A percentile compares a stretch with the other conserved stretches of the same genome.
Conservation (phyloP, 1,140 invertebrate species). For the Rhynchophorus ferrugineus region DNA sequence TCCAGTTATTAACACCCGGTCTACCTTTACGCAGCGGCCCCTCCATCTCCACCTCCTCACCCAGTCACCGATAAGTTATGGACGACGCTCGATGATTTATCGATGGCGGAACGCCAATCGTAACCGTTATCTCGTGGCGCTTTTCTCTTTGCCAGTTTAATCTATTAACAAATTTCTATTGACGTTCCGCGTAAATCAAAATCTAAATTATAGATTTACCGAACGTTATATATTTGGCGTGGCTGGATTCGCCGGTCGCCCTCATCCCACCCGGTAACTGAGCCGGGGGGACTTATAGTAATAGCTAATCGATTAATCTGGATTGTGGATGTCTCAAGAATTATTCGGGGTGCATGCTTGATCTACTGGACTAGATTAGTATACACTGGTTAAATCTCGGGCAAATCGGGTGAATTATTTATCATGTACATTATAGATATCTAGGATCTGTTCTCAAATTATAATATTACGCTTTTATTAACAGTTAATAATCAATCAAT, state of each 20-base stretch:
- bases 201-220: constrained; percentile 17
- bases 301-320: too few species aligned
- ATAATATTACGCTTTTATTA: too few species aligned
- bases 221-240: constrained; percentile 4
- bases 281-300: too few species aligned
- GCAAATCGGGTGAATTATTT: too few species aligned
- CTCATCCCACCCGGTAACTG: constrained; percentile 7
- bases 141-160: constrained; percentile 2
- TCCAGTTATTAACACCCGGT: background rate
- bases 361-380: too few species aligned
- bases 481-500: too few species aligned
- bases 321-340: too few species aligned
- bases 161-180: constrained; percentile 18
- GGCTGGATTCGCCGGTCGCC: constrained; percentile 1
- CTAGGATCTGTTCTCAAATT: too few species aligned
- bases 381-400: too few species aligned
- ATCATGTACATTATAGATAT: too few species aligned
- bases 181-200: constrained; percentile 17
- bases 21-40: background rate
- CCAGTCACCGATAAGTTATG: background rate
- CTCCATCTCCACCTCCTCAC: background rate
- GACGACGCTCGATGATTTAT: background rate
- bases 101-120: background rate
- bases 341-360: too few species aligned
- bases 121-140: background rate